Base-by-base conservation (phyloP, 2,113 vertebrate genomes). In the Leptosomus discolor region DNA sequence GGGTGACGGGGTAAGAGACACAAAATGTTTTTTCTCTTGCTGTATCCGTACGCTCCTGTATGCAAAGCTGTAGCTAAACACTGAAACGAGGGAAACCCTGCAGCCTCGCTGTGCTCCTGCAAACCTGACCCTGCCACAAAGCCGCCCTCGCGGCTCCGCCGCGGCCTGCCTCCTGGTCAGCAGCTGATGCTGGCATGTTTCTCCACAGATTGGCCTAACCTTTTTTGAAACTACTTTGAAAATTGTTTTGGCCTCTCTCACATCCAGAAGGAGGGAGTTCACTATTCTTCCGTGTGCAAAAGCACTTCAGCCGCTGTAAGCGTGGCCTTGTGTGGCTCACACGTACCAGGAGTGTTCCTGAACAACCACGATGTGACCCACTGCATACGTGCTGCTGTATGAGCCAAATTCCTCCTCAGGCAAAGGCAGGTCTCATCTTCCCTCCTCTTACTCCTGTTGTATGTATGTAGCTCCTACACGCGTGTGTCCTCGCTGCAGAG, bases 21-120 rank as follows among this genome's bases (percentile, higher is more conserved):
- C 17, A 15, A 16, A 74, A 19, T 24, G 32, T 0, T 24, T 69
- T 56, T 43, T 39, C 26, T 63, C n/a, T 14, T 34, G 41, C 37
- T 34, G 26, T 37, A 3, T 19, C 32, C 2, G 3, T 36, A 1
- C 8, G 0, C 12, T 54, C n/a, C 30, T 20, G 22, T 3, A 3
- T 1, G 0, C 56, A 83, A 9, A 70, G 77, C 77, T 74, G 51
- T 12, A 61, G n/a, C 53, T 61, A 18, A 57, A 14, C 16, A 1
- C 34, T 39, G 58, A 18, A 20, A 20, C 1, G 2, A 32, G 73
- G 86, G 51, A 43, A n/a, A 53, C 51, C 50, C 74, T 24, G 70
- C 74, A 88, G 50, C 65, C 27, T 2, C 6, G 22, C 69, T 43
- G 76, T 7, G 48, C 36, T 77, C 23, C 58, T 58, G 56, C 46